Percentiles rank a stretch among this genome's conserved stretches.
These are phyloP conservation scores for Pachyseris speciosa DNA, from an alignment of 64 coral and sea anemone species.

Conservation along the genomic window DNA sequence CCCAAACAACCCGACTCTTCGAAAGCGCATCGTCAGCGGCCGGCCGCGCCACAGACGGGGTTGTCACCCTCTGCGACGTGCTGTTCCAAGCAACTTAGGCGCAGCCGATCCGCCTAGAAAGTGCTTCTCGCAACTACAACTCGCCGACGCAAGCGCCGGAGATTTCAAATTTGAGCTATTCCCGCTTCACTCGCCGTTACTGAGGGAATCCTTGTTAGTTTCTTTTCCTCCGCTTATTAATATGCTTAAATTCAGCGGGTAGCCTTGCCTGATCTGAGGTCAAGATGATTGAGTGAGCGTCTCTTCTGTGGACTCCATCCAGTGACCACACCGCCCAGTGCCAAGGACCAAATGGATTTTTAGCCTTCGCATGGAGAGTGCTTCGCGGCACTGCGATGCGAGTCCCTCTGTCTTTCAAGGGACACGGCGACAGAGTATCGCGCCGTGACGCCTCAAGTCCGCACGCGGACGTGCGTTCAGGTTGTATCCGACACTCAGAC, in stretches of 20 bases:
- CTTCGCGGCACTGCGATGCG: not conserved
- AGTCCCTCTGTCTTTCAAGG: not conserved
- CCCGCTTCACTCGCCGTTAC: slow-evolving; percentile 44
- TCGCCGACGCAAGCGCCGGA: slow-evolving; percentile 28
- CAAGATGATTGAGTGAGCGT: too few relatives aligned
- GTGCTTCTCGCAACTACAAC: slow-evolving; percentile 44
- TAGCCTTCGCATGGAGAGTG: not conserved
- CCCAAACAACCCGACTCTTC: slow-evolving; percentile 78
- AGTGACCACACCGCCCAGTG: too few relatives aligned
- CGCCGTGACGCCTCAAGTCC: slow-evolving; percentile 8
- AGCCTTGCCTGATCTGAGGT: slow-evolving; percentile 25
- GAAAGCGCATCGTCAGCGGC: slow-evolving; percentile 41
- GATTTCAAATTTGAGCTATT: slow-evolving; percentile 50
- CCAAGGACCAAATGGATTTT: not conserved
- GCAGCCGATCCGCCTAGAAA: not conserved
- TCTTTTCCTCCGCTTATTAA: slow-evolving; percentile 30
- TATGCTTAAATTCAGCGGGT: slow-evolving; percentile 29
- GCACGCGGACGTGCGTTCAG: not conserved
- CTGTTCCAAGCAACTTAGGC: slow-evolving; percentile 73
- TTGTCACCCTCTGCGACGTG: slow-evolving; percentile 67
- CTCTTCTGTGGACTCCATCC: too few relatives aligned
- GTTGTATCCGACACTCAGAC: slow-evolving; percentile 21
- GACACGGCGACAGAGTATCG: not conserved
- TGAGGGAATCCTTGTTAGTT: slow-evolving; percentile 53
- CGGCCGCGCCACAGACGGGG: slow-evolving; percentile 19